phyloP scores from a whole-genome alignment of 2,113 vertebrate species.

The Pelecanoides urinatrix region DNA sequence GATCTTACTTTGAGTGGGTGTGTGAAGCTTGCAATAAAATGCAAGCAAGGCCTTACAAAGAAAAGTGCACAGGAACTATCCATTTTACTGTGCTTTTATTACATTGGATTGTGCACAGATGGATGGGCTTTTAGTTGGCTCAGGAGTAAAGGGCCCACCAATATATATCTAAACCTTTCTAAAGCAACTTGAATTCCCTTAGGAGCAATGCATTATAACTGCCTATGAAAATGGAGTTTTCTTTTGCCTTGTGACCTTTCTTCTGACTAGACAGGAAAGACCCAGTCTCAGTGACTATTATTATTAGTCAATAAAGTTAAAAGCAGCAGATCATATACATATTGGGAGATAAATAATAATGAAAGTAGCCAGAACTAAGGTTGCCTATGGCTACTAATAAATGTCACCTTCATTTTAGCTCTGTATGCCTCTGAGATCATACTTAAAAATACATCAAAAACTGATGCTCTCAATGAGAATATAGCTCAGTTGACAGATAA shows the following conservation, averaged over 20 bases:
- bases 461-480: neutral
- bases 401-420: constrained; percentile 11
- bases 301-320: constrained; percentile 33
- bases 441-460: constrained; percentile 18
- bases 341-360: neutral
- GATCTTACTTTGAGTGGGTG: neutral
- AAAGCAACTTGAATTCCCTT: constrained; percentile 25
- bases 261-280: neutral
- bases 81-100: constrained; percentile 37
- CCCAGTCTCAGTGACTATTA: neutral
- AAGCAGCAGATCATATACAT: neutral
- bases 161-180: constrained; percentile 20
- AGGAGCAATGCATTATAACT: constrained; percentile 10
- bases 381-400: constrained; percentile 9
- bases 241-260: constrained; percentile 43
- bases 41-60: neutral
- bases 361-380: neutral
- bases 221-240: constrained; percentile 37
- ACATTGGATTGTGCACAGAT: neutral
- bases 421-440: neutral
- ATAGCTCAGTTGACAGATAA: neutral
- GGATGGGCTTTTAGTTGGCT: constrained; percentile 27
- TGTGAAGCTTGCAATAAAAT: neutral
- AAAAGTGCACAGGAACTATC: neutral
- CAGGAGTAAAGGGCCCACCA: neutral